Evolutionary conservation across 2,888 invertebrate species (phyloP).

Genomic region (Cartodere bifasciata): DNA sequence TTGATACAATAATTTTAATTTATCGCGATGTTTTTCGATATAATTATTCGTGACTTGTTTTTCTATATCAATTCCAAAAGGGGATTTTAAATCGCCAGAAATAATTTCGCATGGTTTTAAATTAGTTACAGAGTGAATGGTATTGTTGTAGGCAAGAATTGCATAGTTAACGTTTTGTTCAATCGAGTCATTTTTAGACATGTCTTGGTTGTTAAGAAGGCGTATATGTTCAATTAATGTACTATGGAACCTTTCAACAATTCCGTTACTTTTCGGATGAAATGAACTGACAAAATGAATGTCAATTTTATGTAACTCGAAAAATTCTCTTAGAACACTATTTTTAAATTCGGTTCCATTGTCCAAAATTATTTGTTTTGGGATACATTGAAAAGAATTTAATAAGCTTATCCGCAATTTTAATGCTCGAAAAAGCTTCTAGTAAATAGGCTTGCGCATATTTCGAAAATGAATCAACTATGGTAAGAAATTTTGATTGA

Average conservation of each 20-base stretch:
- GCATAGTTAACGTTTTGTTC: slow-evolving; percentile 8
- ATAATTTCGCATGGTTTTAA: slow-evolving; percentile 9
- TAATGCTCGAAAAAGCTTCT: not conserved
- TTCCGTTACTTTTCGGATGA: slow-evolving; percentile 4
- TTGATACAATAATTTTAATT: slow-evolving; percentile 8
- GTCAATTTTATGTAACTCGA: slow-evolving; percentile 5
- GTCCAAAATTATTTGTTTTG: slow-evolving; percentile 6
- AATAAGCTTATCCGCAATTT: slow-evolving; percentile 5
- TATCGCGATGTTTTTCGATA: slow-evolving; percentile 6
- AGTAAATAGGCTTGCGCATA: slow-evolving; percentile 5
- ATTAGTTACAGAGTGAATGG: slow-evolving; percentile 6
- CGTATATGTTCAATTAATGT: slow-evolving; percentile 7
- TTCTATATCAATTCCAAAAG: slow-evolving; percentile 6
- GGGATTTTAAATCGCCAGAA: slow-evolving; percentile 8
- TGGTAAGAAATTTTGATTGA: slow-evolving; percentile 5
- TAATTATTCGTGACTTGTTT: slow-evolving; percentile 7
- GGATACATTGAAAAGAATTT: slow-evolving; percentile 7
- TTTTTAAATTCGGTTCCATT: slow-evolving; percentile 6
- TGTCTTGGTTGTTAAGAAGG: slow-evolving; percentile 4
- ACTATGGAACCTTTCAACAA: slow-evolving; percentile 7
- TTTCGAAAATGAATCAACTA: no score
- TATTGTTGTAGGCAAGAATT: slow-evolving; percentile 9
- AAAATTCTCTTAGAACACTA: slow-evolving; percentile 4
- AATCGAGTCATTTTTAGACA: slow-evolving; percentile 7
- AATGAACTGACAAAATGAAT: slow-evolving; percentile 4